Evolutionary conservation across 2,888 invertebrate species (phyloP).

Genomic region (Tachina lurida): DNA sequence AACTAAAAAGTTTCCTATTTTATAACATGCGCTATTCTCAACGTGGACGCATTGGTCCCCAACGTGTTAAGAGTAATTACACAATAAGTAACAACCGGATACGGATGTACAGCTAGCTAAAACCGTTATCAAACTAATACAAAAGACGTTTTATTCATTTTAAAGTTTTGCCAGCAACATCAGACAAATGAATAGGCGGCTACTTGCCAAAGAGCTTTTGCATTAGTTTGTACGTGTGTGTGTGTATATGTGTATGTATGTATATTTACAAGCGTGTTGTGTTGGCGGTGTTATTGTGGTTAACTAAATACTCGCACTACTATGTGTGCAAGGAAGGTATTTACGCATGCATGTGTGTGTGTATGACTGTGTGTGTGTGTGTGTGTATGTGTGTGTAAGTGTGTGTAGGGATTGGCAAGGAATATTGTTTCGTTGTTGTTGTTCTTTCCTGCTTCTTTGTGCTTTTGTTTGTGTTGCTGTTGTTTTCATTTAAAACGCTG

Average conservation of each 20-base stretch:
- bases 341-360: too few species aligned
- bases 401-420: constrained; percentile 27
- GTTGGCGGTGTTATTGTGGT: constrained; percentile 61
- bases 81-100: constrained; percentile 69
- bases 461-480: not conserved
- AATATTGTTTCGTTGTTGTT: constrained; percentile 20
- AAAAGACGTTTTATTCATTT: constrained; percentile 60
- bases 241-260: not conserved
- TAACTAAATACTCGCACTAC: constrained; percentile 27
- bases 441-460: constrained; percentile 14
- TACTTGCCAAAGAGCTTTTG: not conserved
- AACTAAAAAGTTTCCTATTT: too few species aligned
- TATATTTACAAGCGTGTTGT: constrained; percentile 23
- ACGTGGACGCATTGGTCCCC: not conserved
- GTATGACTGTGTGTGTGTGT: not conserved
- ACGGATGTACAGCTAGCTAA: constrained; percentile 70
- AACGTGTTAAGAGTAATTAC: constrained; percentile 31
- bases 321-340: not conserved
- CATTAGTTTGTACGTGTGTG: too few species aligned
- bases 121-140: constrained; percentile 65
- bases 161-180: constrained; percentile 36
- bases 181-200: not conserved
- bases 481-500: constrained; percentile 36
- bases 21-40: too few species aligned
- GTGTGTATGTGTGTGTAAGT: constrained; percentile 12